These are phyloP conservation scores for Potamarius usumacintae DNA, from an alignment of 2,113 vertebrate species.

Conservation along the genomic window DNA sequence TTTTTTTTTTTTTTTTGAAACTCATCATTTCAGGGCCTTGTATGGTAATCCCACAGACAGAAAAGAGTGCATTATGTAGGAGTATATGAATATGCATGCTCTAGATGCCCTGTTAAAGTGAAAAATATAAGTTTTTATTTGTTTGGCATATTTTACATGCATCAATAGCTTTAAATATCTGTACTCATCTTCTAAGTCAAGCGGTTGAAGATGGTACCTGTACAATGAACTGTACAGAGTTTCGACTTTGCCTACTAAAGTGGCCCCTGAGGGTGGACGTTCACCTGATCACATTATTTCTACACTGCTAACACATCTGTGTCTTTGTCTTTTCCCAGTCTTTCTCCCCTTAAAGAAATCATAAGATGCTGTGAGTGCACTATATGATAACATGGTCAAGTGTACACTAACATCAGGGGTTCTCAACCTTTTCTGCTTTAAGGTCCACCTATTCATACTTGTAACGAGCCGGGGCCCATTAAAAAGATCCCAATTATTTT, in stretches of 20 bases:
- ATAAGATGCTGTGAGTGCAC: neutral
- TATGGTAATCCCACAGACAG: neutral
- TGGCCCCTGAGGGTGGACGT: neutral
- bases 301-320: neutral
- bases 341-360: neutral
- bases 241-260: neutral
- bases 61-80: neutral
- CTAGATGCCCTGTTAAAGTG: neutral
- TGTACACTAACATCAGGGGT: neutral
- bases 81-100: neutral
- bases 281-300: neutral
- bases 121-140: neutral
- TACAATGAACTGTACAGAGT: neutral
- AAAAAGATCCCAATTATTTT: no score
- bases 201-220: neutral
- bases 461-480: no score
- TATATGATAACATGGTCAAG: neutral
- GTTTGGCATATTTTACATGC: neutral
- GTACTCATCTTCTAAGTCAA: neutral
- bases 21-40: neutral
- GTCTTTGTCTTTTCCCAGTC: neutral
- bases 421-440: no score
- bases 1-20: neutral
- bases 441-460: no score
- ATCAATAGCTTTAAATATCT: neutral